Evolutionary conservation across 2,113 vertebrate species (phyloP), one percentile per base, ranked within the genome.

Genomic region (Aplodontia rufa): DNA sequence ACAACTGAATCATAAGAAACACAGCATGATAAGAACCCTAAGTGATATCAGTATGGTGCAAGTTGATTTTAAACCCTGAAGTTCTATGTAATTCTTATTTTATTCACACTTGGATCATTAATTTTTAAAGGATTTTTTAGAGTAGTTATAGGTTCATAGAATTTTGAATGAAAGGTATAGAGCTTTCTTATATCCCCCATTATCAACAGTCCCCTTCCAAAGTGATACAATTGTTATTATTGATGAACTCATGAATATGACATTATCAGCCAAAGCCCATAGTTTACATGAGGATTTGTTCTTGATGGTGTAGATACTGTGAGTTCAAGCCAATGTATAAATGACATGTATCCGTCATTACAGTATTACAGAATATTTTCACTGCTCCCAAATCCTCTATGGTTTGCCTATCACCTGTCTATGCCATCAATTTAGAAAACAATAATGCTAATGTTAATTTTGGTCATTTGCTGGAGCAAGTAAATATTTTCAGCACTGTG

Each of bases 1-100:
- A 79, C 90, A 93, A 91, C 80, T 60, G 95, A 96, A 97, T 97
- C 96, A 83, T 97, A 93, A 93, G 87, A 84, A 95, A 91, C 97
- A 53, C 97, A 97, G 97, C 91, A 40, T 93, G 97, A 88, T 82
- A 93, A 87, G 53, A 91, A 79, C 78, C 55, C 85, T 91, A 87
- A 96, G 88, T 80, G 68, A 66, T 85, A 83, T 93, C 95, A 75
- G 94, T 88, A 40, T 97, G 97, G 93, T 95, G 76, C 85, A 69
- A 92, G 95, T 94, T 95, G 94, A 95, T 97, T 97, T 97, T 92
- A 94, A 96, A 88, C 75, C 75, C 84, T 93, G 30, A 93, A 76
- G 87, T 96, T 93, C 26, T 72, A 32, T 95, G 49, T 95, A 78
- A 92, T 94, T 91, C 24, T 12, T 85, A 13, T 90, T 87, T 93